Conservation (phyloP, 2,113 vertebrate genomes). For the Casuarius casuarius region DNA sequence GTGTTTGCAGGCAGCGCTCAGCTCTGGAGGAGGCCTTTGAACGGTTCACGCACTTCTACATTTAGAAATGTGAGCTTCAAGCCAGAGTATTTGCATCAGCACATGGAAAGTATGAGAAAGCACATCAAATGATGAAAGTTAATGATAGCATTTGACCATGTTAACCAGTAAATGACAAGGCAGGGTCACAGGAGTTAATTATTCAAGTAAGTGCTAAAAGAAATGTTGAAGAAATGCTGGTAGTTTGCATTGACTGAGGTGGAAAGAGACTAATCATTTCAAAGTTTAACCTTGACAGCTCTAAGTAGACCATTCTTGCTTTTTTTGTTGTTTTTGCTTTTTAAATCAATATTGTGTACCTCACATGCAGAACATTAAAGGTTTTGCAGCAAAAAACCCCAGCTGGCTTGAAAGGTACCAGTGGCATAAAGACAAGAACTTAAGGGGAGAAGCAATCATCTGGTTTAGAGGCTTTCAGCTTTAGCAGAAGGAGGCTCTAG, state of each 20-base stretch:
- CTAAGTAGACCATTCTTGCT: slow-evolving; percentile 32
- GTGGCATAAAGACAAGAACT: not conserved
- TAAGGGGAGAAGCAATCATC: not conserved
- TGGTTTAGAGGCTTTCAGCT: not conserved
- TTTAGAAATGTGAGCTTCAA: slow-evolving; percentile 3
- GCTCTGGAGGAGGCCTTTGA: not conserved
- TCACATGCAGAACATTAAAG: not conserved
- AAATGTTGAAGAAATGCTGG: slow-evolving; percentile 29
- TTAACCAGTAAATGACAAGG: slow-evolving; percentile 57
- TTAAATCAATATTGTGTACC: not conserved
- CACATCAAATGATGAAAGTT: slow-evolving; percentile 19
- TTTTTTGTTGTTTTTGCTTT: not conserved
- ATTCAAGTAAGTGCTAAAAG: slow-evolving; percentile 55
- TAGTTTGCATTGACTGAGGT: slow-evolving; percentile 49
- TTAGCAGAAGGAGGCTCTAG: not conserved
- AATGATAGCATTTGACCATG: slow-evolving; percentile 12
- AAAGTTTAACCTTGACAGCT: slow-evolving; percentile 56
- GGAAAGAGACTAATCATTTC: slow-evolving; percentile 43
- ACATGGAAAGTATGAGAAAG: slow-evolving; percentile 8
- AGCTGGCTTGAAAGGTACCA: not conserved
- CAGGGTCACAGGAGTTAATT: slow-evolving; percentile 67
- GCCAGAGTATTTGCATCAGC: not conserved
- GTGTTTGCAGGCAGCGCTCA: not conserved
- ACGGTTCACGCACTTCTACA: not conserved
- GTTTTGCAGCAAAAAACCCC: not conserved